Base-by-base conservation (phyloP, 2,113 vertebrate genomes). In the Chaenocephalus aceratus region DNA sequence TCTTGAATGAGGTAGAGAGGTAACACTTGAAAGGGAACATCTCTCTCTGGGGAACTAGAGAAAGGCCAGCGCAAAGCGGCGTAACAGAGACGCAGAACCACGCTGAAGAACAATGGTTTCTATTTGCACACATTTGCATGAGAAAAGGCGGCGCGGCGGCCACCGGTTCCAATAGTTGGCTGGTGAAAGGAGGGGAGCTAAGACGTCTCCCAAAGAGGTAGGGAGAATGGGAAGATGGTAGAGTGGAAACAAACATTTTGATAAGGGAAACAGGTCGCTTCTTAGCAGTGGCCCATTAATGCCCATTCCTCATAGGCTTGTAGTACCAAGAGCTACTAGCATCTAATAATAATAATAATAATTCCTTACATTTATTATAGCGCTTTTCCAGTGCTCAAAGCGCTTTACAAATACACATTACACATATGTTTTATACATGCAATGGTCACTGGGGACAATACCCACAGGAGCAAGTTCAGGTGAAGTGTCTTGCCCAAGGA, bases 91-190 rank as follows among this genome's bases (percentile, higher is more conserved):
- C 62, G 77, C 64, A 79, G 85, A 79, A 36, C 62, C 86, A 83
- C 72, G 64, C 73, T 54, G 61, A 75, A 66, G 77, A 91, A 89
- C 83, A 91, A 64, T 74, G 86, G 80, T 91, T 86, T 88, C 86
- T 91, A 87, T 93, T 93, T 91, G 92, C 88, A 84, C 89, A 89
- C 69, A 92, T 95, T 93, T 92, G 84, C 93, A 94, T 93, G 34
- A 89, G 81, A 92, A 82, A 93, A 80, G 63, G 80, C 21, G 8
- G 62, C 72, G 36, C 76, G 63, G 90, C 72, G 21, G n/a, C n/a
- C n/a, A n/a, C n/a, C n/a, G n/a, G n/a, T n/a, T 92, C 85, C 80
- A 67, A 79, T 78, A 78, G 84, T 80, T 74, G 69, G 79, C 16
- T 6, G 69, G 48, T 83, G 81, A 92, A 91, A 78, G 74, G 70